These are phyloP conservation scores for Parazoanthus swiftii DNA, from an alignment of 92 coral and sea anemone genomes.

Conservation along the genomic window DNA sequence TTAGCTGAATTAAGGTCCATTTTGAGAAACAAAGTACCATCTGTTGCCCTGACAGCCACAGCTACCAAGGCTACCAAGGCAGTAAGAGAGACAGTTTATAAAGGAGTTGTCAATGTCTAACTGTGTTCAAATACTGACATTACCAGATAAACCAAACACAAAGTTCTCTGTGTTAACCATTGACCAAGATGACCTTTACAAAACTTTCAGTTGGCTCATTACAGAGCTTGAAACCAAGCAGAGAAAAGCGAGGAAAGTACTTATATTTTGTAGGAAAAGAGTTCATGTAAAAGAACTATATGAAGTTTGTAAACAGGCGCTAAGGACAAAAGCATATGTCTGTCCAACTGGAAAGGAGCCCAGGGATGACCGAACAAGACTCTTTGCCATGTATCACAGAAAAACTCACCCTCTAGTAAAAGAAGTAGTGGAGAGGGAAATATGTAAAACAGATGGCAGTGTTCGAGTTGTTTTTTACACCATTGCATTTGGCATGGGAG, in stretches of 20 bases:
- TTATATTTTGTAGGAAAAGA: conserved; percentile 53
- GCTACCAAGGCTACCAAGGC: conserved; percentile 21
- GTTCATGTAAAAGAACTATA: conserved; percentile 53
- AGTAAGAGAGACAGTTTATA: conserved; percentile 1
- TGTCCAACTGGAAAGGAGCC: conserved; percentile 42
- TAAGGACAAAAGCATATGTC: conserved; percentile 15
- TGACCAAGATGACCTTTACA: conserved; percentile 31
- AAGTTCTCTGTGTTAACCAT: conserved; percentile 27
- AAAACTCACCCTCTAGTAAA: conserved; percentile 46
- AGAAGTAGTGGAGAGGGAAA: conserved; percentile 43
- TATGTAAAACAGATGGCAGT: conserved; percentile 38
- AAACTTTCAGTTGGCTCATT: conserved; percentile 46
- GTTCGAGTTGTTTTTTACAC: conserved; percentile 57
- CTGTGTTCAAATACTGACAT: conserved; percentile 30
- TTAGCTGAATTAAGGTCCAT: conserved; percentile 37
- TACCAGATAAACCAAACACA: conserved; percentile 48
- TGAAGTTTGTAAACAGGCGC: no score
- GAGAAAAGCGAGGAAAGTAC: conserved; percentile 39
- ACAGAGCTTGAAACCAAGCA: conserved; percentile 34
- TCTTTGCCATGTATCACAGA: conserved; percentile 58
- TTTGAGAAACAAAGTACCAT: conserved; percentile 41
- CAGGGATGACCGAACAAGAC: conserved; percentile 38
- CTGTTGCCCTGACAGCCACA: conserved; percentile 51
- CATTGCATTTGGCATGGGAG: conserved; percentile 72
- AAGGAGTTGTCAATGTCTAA: conserved; percentile 48